Evolutionary conservation across 2,797 vertebrate genomes (phyloP), one percentile per base, ranked within the genome.

Genomic region (Tarsius wallacei): DNA sequence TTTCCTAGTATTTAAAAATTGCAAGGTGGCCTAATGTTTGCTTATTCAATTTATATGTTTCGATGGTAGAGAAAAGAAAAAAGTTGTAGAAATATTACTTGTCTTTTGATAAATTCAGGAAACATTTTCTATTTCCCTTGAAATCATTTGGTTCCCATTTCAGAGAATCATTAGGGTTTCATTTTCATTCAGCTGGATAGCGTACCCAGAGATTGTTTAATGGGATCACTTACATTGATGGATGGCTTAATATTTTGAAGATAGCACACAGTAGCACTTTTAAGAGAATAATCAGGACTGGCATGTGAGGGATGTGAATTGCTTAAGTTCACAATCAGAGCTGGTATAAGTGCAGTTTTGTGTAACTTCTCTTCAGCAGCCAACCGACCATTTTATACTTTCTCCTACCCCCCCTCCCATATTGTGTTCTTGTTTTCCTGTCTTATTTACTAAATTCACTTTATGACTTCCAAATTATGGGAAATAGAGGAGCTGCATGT

Each of bases 211-310:
- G 91, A 89, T 90, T 93, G 77, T 97, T 94, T 95, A 96, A 94
- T 83, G 77, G 88, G 68, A 71, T 87, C 84, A 61, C 95, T 96
- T 94, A 76, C 49, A 70, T 4, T 95, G 96, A 97, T 89, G 87
- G 88, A 76, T 93, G 89, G 81, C 78, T 71, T 97, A 70, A 78
- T 97, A 88, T 94, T 97, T 91, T 93, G 93, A 97, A 90, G 94
- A 87, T 73, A 36, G 49, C 90, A 90, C 31, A 87, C 59, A 82
- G 76, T 83, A 80, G 74, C 61, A 26, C 77, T 95, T 97, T 89
- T 31, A 78, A 84, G 90, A 90, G 66, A 94, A 93, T 90, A 55
- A 84, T 87, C 61, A 71, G 81, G 61, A 76, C 97, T 93, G 95
- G 63, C 86, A 49, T 4, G 26, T 57, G 84, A 96, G 77, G 47